Evolutionary conservation across 2,888 invertebrate species (phyloP).

Genomic region (Ganaspis brasiliensis): DNA sequence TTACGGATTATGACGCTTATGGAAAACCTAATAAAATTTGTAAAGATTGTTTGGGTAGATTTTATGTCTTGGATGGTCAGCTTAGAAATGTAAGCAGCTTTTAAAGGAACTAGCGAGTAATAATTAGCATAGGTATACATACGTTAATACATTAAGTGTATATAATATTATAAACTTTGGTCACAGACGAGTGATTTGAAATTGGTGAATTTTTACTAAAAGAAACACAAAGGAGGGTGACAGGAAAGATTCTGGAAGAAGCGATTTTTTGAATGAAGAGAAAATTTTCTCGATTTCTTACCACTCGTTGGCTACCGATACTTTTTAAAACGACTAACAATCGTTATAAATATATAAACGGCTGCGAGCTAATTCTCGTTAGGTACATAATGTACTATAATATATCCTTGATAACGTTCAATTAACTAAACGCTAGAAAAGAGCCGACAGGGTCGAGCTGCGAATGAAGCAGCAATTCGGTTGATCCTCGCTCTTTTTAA

Average conservation of each 20-base stretch:
- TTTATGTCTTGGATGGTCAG: neutral
- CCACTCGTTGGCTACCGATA: constrained; percentile 54
- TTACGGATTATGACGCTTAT: no score
- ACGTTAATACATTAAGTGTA: constrained; percentile 19
- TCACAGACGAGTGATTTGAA: constrained; percentile 23
- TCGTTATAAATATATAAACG: constrained; percentile 71
- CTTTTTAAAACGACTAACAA: constrained; percentile 64
- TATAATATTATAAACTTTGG: constrained; percentile 30
- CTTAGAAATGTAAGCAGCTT: neutral
- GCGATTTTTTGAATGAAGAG: neutral
- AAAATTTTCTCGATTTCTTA: constrained; percentile 58
- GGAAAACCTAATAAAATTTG: no score
- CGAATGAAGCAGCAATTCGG: neutral
- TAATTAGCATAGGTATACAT: constrained; percentile 17
- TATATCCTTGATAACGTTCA: constrained; percentile 45
- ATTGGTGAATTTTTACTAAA: constrained; percentile 8
- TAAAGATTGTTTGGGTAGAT: neutral
- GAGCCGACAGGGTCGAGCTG: constrained; percentile 47
- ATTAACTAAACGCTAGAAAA: constrained; percentile 50
- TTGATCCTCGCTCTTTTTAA: constrained; percentile 3
- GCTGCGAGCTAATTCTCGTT: constrained; percentile 62
- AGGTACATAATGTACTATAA: constrained; percentile 53
- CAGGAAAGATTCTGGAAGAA: neutral
- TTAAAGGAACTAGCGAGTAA: constrained; percentile 23
- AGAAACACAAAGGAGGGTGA: neutral